Evolutionary conservation across 1,140 invertebrate species (phyloP).

Genomic region (Batillaria attramentaria): DNA sequence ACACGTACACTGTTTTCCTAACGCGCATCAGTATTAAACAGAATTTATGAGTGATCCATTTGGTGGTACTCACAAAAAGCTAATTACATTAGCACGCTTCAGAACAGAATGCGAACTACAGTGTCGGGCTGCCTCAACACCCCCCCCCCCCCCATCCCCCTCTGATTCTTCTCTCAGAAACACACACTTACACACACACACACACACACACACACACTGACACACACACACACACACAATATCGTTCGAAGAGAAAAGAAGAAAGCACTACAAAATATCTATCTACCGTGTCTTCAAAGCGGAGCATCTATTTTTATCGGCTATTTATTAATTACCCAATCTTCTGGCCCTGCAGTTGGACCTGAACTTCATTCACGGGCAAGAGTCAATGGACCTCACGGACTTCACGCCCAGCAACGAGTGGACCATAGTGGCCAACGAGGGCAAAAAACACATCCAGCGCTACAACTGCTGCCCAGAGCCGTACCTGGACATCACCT

Average conservation of each 20-base stretch:
- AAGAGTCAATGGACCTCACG: constrained; percentile 50
- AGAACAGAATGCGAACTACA: not conserved
- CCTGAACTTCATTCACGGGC: constrained; percentile 63
- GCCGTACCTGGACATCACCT: constrained; percentile 70
- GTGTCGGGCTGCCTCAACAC: not conserved
- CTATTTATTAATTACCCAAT: too few species aligned
- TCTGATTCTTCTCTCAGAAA: not conserved
- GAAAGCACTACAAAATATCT: too few species aligned
- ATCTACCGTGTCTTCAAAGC: too few species aligned
- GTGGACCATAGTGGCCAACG: constrained; percentile 67
- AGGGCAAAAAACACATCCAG: constrained; percentile 56
- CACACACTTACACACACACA: not conserved
- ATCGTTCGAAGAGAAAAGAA: not conserved
- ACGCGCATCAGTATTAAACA: too few species aligned
- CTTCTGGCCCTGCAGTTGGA: too few species aligned
- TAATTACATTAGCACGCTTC: not conserved
- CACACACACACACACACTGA: not conserved
- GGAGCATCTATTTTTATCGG: too few species aligned
- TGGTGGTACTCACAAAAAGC: too few species aligned
- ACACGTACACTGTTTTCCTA: too few species aligned
- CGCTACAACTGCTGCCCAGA: constrained; percentile 70
- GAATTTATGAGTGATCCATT: too few species aligned
- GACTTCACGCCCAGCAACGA: constrained; percentile 70
- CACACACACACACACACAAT: constrained; percentile 6
- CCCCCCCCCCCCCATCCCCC: not conserved